Conservation (phyloP, 2,113 vertebrate species). For the Cololabis saira region DNA sequence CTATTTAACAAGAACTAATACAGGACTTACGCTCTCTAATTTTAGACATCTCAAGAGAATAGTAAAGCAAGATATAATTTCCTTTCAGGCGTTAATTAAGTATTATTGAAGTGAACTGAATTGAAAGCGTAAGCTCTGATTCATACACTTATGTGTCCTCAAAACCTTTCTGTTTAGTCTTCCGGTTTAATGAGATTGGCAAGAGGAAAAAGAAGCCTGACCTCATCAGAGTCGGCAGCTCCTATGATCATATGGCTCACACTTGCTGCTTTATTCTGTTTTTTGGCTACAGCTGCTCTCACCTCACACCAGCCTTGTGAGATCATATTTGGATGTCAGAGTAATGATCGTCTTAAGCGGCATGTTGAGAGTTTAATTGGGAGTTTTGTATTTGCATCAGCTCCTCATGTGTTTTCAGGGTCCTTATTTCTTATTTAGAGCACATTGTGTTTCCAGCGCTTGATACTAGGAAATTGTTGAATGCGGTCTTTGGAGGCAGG, state of each 20-base stretch:
- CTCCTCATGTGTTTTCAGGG: conserved; percentile 11
- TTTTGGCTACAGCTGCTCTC: conserved; percentile 36
- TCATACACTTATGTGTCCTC: conserved; percentile 46
- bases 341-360: conserved; percentile 52
- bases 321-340: conserved; percentile 62
- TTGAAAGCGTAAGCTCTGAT: too few relatives aligned
- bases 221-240: conserved; percentile 51
- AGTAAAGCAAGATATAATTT: conserved; percentile 8
- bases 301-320: conserved; percentile 49
- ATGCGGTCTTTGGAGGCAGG: conserved; percentile 40
- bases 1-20: background rate
- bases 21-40: conserved; percentile 14
- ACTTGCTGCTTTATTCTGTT: conserved; percentile 56
- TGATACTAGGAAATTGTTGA: conserved; percentile 53
- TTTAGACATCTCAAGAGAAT: conserved; percentile 20
- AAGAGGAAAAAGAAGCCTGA: conserved; percentile 44
- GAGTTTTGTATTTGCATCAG: conserved; percentile 36
- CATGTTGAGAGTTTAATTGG: conserved; percentile 40
- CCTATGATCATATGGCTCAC: conserved; percentile 57
- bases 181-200: conserved; percentile 49
- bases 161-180: conserved; percentile 51
- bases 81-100: too few relatives aligned
- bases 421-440: conserved; percentile 32
- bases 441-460: conserved; percentile 20
- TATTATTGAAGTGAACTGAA: too few relatives aligned